Percentiles rank a stretch among this genome's conserved stretches.
Conservation (phyloP, 2,888 invertebrate species). For the Melieria picta region DNA sequence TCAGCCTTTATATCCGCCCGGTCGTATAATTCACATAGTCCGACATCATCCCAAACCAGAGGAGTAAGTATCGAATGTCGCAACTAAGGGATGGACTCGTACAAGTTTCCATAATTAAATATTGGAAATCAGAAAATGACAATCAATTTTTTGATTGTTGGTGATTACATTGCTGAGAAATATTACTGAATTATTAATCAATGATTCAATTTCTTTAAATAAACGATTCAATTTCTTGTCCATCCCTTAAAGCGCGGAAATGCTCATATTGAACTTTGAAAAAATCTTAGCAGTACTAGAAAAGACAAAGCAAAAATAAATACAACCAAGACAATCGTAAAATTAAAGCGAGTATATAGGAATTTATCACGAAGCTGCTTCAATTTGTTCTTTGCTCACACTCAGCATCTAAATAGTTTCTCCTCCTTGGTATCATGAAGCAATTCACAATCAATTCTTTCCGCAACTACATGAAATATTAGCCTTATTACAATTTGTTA, state of each 20-base stretch:
- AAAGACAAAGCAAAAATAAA: neutral
- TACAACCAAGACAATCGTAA: neutral
- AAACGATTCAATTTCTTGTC: too few species aligned
- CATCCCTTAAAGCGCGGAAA: too few species aligned
- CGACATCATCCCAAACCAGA: constrained; percentile 82
- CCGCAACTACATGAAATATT: too few species aligned
- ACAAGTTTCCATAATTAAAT: neutral
- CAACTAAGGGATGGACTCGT: neutral
- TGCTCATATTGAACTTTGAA: too few species aligned
- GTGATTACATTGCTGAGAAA: neutral
- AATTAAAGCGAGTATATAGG: neutral
- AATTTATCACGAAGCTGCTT: too few species aligned
- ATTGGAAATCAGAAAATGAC: neutral
- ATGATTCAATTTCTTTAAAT: neutral
- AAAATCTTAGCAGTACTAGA: too few species aligned
- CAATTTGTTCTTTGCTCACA: too few species aligned
- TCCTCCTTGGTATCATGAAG: too few species aligned
- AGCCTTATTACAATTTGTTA: too few species aligned
- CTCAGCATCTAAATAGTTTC: too few species aligned
- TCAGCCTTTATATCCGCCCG: constrained; percentile 82
- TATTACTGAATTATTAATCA: neutral
- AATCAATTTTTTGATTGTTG: neutral
- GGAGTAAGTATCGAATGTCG: constrained; percentile 71
- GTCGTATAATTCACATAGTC: constrained; percentile 86
- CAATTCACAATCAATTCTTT: neutral